Conservation (phyloP, 2,888 invertebrate genomes). For the Ecliptopera silaceata region DNA sequence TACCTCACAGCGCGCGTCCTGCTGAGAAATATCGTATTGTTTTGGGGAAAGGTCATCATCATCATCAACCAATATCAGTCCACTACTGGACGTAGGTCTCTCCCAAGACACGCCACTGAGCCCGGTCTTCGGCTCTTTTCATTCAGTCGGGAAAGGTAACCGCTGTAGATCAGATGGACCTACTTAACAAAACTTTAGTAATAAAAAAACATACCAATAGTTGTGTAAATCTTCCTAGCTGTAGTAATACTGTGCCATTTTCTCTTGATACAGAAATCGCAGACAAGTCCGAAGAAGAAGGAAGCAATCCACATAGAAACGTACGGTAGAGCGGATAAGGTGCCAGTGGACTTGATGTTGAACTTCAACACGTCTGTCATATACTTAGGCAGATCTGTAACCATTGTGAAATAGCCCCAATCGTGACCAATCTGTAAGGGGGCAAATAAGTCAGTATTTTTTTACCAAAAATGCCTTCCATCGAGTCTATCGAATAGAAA, state of each 20-base stretch:
- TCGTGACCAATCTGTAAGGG: slow-evolving; percentile 84
- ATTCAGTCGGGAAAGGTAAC: too few species aligned
- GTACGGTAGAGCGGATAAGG: slow-evolving; percentile 85
- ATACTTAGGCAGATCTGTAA: slow-evolving; percentile 87
- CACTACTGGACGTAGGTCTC: too few species aligned
- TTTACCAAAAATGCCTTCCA: too few species aligned
- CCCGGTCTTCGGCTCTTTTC: too few species aligned
- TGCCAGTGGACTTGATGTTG: slow-evolving; percentile 85
- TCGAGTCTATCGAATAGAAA: too few species aligned
- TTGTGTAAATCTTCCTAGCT: slow-evolving; percentile 86
- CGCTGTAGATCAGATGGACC: too few species aligned
- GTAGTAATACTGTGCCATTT: slow-evolving; percentile 80
- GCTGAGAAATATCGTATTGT: too few species aligned
- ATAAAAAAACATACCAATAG: slow-evolving; percentile 79
- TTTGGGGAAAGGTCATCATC: too few species aligned
- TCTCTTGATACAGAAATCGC: slow-evolving; percentile 86
- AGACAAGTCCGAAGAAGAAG: slow-evolving; percentile 85
- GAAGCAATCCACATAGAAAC: slow-evolving; percentile 86
- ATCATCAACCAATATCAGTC: too few species aligned
- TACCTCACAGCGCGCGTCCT: too few species aligned
- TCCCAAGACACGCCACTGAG: too few species aligned
- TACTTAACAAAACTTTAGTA: too few species aligned
- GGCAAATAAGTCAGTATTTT: background rate
- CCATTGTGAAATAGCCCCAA: slow-evolving; percentile 88
- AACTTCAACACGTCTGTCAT: slow-evolving; percentile 87